Conservation (phyloP, 2,113 vertebrate species). For the Hemibagrus wyckioides region DNA sequence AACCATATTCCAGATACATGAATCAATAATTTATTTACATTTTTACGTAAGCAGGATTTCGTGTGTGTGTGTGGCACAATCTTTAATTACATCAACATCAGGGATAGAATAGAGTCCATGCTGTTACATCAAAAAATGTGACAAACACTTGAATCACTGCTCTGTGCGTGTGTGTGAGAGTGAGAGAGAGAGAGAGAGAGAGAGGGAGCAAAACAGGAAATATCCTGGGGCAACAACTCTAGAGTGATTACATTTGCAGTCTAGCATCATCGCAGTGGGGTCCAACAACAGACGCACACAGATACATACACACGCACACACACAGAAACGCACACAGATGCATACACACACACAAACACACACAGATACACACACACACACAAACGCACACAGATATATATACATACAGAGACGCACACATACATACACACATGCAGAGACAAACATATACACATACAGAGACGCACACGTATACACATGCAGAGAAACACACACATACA, state of each 20-base stretch:
- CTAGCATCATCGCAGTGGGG: constrained; percentile 26
- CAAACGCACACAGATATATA: too few species aligned
- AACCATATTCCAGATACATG: not conserved
- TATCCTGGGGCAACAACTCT: constrained; percentile 24
- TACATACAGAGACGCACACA: constrained; percentile 10
- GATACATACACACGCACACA: not conserved
- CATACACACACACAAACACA: not conserved
- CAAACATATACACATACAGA: too few species aligned
- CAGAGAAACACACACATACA: too few species aligned
- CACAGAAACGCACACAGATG: constrained; percentile 1
- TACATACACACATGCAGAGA: not conserved
- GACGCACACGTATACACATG: constrained; percentile 1
- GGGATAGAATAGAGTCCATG: not conserved
- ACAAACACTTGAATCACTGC: not conserved
- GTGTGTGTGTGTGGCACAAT: not conserved
- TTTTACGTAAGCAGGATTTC: not conserved
- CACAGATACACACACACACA: not conserved
- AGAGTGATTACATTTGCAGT: constrained; percentile 43
- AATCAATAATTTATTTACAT: not conserved
- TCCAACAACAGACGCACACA: not conserved
- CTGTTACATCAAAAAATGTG: not conserved
- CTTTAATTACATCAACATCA: not conserved
- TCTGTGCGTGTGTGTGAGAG: not conserved
- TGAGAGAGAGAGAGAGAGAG: not conserved
- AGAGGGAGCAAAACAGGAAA: constrained; percentile 17